A percentile compares a stretch with the other conserved stretches of the same genome.
Evolutionary conservation across 2,797 vertebrate genomes (phyloP).

Genomic region (Sciurus carolinensis): DNA sequence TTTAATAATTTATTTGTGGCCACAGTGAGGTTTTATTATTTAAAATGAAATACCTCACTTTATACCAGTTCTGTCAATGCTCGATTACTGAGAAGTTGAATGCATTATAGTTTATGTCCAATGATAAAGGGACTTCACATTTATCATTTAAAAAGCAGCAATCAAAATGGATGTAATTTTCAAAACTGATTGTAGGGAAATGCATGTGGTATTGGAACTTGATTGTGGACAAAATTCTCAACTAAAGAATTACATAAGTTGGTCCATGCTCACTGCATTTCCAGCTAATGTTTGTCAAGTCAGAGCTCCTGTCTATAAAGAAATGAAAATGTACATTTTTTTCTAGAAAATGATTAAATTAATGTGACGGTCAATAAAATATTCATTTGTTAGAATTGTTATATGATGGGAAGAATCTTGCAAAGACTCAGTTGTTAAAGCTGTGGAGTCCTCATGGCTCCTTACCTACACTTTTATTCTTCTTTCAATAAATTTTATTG

Average conservation of each 20-base stretch:
- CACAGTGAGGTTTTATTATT: neutral
- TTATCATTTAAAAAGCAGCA: conserved; percentile 21
- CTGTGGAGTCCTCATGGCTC: neutral
- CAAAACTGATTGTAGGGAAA: conserved; percentile 37
- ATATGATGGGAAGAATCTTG: neutral
- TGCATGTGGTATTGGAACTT: neutral
- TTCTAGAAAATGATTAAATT: conserved; percentile 38
- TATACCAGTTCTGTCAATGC: neutral
- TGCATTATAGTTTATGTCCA: conserved; percentile 38
- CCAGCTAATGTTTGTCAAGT: neutral
- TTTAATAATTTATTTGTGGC: conserved; percentile 58
- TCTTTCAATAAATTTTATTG: neutral
- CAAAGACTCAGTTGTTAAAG: neutral
- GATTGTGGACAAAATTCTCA: neutral
- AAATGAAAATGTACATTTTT: conserved; percentile 2
- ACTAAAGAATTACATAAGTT: neutral
- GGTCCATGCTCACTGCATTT: neutral
- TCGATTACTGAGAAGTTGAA: conserved; percentile 48
- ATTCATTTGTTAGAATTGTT: neutral
- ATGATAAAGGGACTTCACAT: conserved; percentile 25
- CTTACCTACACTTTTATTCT: neutral
- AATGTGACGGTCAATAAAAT: conserved; percentile 16
- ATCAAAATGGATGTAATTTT: conserved; percentile 46
- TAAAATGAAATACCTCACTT: neutral
- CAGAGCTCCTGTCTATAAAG: neutral